Conservation (phyloP, 2,888 invertebrate genomes). For the Hydropsyche betteni region DNA sequence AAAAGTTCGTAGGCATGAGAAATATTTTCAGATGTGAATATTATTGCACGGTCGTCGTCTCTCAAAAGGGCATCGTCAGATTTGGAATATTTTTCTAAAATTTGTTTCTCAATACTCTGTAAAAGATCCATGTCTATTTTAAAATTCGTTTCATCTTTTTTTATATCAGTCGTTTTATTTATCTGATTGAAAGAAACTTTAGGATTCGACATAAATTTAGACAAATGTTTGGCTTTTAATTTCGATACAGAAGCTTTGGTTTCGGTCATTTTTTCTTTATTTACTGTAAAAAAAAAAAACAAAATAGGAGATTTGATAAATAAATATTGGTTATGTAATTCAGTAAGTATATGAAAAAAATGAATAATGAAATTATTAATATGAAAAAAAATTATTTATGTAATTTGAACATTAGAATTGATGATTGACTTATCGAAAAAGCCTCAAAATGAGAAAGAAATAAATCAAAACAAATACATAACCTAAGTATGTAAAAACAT, state of each 20-base stretch:
- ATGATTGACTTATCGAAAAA: no score
- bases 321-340: slow-evolving; percentile 36
- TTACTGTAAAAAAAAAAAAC: slow-evolving; percentile 64
- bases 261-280: slow-evolving; percentile 69
- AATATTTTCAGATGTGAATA: slow-evolving; percentile 60
- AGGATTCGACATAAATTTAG: slow-evolving; percentile 69
- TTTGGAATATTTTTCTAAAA: slow-evolving; percentile 57
- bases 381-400: no score
- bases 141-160: slow-evolving; percentile 54
- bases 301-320: no score
- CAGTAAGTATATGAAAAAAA: no score
- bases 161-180: slow-evolving; percentile 54
- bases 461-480: slow-evolving; percentile 18
- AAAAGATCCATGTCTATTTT: slow-evolving; percentile 62
- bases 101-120: slow-evolving; percentile 61
- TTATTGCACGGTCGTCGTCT: slow-evolving; percentile 63
- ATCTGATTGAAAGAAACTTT: slow-evolving; percentile 68
- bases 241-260: slow-evolving; percentile 74
- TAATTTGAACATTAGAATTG: no score
- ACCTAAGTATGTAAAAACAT: neutral
- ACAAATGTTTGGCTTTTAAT: slow-evolving; percentile 72
- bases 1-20: slow-evolving; percentile 57
- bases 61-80: slow-evolving; percentile 56
- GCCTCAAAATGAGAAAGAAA: no score
- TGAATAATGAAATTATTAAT: no score